Conservation (phyloP, 2,113 vertebrate species). For the Eublepharis macularius region DNA sequence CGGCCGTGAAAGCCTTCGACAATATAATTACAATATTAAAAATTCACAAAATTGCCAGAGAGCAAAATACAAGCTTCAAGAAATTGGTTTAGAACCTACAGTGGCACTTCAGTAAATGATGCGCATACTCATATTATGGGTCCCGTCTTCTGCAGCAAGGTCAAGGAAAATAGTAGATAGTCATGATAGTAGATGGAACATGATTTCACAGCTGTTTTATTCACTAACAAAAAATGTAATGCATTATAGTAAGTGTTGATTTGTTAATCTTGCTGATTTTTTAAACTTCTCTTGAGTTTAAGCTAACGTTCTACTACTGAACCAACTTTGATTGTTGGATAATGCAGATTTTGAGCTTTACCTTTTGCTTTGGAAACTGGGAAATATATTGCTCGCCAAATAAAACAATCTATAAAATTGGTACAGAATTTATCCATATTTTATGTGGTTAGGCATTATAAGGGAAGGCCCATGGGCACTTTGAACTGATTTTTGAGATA, state of each 20-base stretch:
- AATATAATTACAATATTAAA: too few relatives aligned
- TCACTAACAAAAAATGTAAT: not conserved
- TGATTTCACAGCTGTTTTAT: not conserved
- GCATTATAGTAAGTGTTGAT: not conserved
- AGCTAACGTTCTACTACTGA: not conserved
- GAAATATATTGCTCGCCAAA: not conserved
- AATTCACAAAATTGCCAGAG: too few relatives aligned
- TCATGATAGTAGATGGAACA: not conserved
- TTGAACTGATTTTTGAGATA: not conserved
- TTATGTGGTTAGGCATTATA: not conserved
- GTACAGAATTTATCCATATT: not conserved
- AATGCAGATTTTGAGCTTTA: not conserved
- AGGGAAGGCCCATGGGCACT: not conserved
- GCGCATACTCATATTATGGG: not conserved
- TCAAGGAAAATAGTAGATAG: not conserved
- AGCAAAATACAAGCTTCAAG: too few relatives aligned
- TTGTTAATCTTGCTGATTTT: not conserved
- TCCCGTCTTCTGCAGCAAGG: not conserved
- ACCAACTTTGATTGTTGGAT: not conserved
- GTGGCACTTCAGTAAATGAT: too few relatives aligned
- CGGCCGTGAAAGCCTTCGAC: too few relatives aligned
- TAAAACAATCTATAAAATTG: not conserved
- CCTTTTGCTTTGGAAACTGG: not conserved
- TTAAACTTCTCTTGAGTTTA: not conserved
- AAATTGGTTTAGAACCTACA: too few relatives aligned